Percentiles rank a stretch among this genome's conserved stretches.
These are phyloP conservation scores for Drosophila rufa DNA, from an alignment of 1,140 invertebrate species.

Conservation along the genomic window DNA sequence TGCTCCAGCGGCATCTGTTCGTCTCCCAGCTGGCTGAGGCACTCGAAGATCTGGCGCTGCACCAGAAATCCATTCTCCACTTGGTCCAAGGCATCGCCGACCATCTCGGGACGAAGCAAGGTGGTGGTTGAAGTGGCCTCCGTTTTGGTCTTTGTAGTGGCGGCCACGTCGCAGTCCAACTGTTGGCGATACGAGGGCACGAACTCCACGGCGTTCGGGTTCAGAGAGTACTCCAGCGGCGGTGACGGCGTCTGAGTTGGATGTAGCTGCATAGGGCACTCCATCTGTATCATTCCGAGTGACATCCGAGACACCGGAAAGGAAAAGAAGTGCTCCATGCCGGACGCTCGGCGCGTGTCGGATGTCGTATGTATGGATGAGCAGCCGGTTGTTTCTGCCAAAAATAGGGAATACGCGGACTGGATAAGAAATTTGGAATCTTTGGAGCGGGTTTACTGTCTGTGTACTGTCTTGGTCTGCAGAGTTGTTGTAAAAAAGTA, in stretches of 20 bases:
- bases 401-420: slow-evolving; percentile 1
- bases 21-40: slow-evolving; percentile 55
- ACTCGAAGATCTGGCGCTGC: slow-evolving; percentile 48
- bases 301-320: slow-evolving; percentile 15
- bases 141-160: background rate
- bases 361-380: slow-evolving; percentile 2
- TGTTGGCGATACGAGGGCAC: slow-evolving; percentile 44
- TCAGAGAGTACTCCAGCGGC: slow-evolving; percentile 37
- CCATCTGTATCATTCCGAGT: slow-evolving; percentile 14
- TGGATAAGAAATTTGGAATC: slow-evolving; percentile 52
- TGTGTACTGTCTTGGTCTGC: background rate
- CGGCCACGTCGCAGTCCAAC: background rate
- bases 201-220: slow-evolving; percentile 64
- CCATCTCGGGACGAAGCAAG: slow-evolving; percentile 1
- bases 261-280: background rate
- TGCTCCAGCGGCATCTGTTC: slow-evolving; percentile 42
- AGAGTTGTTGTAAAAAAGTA: slow-evolving; percentile 34
- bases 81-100: slow-evolving; percentile 8
- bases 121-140: slow-evolving; percentile 51
- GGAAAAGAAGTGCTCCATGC: slow-evolving; percentile 25
- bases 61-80: slow-evolving; percentile 10
- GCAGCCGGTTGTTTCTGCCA: slow-evolving; percentile 8
- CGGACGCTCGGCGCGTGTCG: background rate
- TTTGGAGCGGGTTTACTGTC: slow-evolving; percentile 2
- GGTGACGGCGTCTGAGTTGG: background rate